Percentiles rank a stretch among this genome's conserved stretches.
Conservation (phyloP, 2,797 vertebrate species). For the Enoplosus armatus region DNA sequence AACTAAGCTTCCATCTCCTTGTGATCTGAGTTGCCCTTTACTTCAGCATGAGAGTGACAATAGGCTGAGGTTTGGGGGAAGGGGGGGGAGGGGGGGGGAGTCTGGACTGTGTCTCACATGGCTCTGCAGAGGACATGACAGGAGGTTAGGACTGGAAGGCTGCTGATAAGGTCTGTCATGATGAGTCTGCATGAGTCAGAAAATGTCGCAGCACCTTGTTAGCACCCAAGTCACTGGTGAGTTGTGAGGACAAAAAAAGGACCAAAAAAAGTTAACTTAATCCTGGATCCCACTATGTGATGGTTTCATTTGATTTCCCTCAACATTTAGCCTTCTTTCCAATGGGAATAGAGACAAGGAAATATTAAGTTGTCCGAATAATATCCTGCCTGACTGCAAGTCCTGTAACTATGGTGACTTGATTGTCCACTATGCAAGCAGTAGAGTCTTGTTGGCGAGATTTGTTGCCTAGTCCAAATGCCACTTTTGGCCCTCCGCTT, state of each 20-base stretch:
- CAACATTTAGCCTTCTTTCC: background rate
- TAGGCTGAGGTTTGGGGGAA: background rate
- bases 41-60: constrained; percentile 6
- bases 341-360: background rate
- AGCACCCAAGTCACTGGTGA: constrained; percentile 22
- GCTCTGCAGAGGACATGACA: constrained; percentile 29
- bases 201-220: constrained; percentile 45
- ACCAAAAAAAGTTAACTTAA: too few relatives aligned
- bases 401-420: constrained; percentile 2
- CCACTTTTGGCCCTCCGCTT: constrained; percentile 4
- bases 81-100: too few relatives aligned
- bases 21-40: constrained; percentile 29
- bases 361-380: background rate
- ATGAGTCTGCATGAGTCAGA: constrained; percentile 32
- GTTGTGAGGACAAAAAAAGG: too few relatives aligned
- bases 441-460: background rate
- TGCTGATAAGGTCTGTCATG: constrained; percentile 60
- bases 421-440: constrained; percentile 1
- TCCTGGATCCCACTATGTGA: background rate
- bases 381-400: background rate
- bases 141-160: constrained; percentile 46
- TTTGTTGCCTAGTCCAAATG: background rate
- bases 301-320: background rate
- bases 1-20: background rate
- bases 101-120: constrained; percentile 37